Evolutionary conservation across 2,888 invertebrate genomes (phyloP).

Genomic region (Acanthosepion pharaonis): DNA sequence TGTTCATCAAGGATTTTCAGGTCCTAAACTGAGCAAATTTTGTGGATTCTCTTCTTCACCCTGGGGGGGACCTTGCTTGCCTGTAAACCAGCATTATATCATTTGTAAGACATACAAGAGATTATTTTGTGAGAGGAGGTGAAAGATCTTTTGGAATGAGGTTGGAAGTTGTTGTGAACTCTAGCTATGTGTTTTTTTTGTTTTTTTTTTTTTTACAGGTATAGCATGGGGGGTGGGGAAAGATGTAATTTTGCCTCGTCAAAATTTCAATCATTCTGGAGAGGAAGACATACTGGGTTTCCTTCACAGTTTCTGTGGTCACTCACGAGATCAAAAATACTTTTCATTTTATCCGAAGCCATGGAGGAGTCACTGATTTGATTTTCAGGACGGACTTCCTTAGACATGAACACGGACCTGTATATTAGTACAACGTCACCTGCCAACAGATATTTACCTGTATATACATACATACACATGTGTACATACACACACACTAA

Average conservation of each 20-base stretch:
- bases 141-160: neutral
- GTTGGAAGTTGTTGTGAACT: neutral
- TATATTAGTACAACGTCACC: conserved; percentile 20
- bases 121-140: neutral
- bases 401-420: conserved; percentile 16
- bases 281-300: conserved; percentile 33
- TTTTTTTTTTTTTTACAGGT: no score
- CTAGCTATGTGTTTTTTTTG: neutral
- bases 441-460: conserved; percentile 16
- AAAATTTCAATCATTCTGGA: conserved; percentile 12
- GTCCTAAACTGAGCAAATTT: neutral
- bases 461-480: neutral
- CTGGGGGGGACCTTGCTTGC: neutral
- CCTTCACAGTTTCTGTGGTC: conserved; percentile 13
- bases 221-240: neutral
- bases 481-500: neutral
- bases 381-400: conserved; percentile 33
- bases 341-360: conserved; percentile 33
- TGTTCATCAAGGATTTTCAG: neutral
- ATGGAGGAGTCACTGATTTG: neutral
- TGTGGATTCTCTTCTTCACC: neutral
- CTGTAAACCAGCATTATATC: conserved; percentile 33
- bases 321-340: conserved; percentile 13
- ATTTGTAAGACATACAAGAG: conserved; percentile 17
- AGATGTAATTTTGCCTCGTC: conserved; percentile 9